Percentiles rank a stretch among this genome's conserved stretches.
Evolutionary conservation across 2,888 invertebrate species (phyloP).

Genomic region (Lasioglossum morio): DNA sequence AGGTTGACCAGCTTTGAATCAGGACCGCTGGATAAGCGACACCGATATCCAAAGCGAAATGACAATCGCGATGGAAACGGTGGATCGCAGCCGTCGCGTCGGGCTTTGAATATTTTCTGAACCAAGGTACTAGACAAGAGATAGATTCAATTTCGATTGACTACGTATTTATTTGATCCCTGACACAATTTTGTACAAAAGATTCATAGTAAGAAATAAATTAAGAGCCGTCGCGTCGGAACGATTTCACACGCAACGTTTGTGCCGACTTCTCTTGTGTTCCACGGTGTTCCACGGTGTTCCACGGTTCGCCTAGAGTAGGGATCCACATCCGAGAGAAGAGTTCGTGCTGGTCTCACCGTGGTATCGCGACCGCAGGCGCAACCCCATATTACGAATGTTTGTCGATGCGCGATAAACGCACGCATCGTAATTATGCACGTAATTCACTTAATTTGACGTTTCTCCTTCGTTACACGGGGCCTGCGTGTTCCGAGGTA

Average conservation of each 20-base stretch:
- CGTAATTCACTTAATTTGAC: slow-evolving; percentile 80
- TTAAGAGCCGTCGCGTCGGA: not conserved
- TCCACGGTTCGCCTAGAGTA: slow-evolving; percentile 16
- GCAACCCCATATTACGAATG: slow-evolving; percentile 75
- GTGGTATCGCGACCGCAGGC: slow-evolving; percentile 58
- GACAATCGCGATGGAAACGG: not conserved
- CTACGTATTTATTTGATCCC: too few relatives aligned
- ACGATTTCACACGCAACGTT: slow-evolving; percentile 49
- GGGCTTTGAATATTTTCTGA: too few relatives aligned
- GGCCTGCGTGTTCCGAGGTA: slow-evolving; percentile 73
- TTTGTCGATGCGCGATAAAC: slow-evolving; percentile 79
- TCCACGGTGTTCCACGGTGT: not conserved
- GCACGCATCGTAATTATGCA: slow-evolving; percentile 78
- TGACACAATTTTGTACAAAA: too few relatives aligned
- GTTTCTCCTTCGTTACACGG: slow-evolving; percentile 75
- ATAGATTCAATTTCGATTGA: too few relatives aligned
- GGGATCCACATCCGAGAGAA: slow-evolving; percentile 29
- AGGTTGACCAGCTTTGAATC: not conserved
- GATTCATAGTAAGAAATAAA: too few relatives aligned
- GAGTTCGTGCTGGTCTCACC: slow-evolving; percentile 66
- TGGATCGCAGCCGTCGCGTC: not conserved
- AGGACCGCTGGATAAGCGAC: not conserved
- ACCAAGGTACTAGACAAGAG: too few relatives aligned
- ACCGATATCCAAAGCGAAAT: not conserved
- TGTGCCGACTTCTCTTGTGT: not conserved